These are phyloP conservation scores for Gryllus longicercus DNA, from an alignment of 2,888 invertebrate genomes.

Conservation along the genomic window DNA sequence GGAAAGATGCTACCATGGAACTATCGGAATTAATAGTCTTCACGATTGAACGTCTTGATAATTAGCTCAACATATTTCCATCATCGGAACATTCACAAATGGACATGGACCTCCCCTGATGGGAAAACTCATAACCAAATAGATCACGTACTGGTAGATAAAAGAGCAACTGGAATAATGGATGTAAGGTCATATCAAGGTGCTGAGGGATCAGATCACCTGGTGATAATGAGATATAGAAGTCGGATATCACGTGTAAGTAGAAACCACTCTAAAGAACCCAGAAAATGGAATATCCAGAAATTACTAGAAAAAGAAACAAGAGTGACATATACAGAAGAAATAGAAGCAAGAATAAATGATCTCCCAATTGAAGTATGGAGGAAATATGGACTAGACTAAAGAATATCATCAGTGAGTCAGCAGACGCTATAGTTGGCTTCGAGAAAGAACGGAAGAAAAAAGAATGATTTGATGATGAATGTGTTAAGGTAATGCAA, in stretches of 20 bases:
- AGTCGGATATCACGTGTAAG: not conserved
- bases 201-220: not conserved
- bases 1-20: not conserved
- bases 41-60: conserved; percentile 25
- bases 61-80: conserved; percentile 20
- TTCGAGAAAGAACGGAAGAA: not conserved
- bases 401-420: not conserved
- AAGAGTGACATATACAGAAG: not conserved
- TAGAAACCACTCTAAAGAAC: not conserved
- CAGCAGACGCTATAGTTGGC: not conserved
- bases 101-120: conserved; percentile 30
- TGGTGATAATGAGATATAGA: not conserved
- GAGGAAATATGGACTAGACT: not conserved
- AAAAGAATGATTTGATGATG: not conserved
- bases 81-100: not conserved
- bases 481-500: not conserved
- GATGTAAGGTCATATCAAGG: not conserved
- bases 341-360: not conserved
- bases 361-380: not conserved
- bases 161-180: not conserved
- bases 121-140: conserved; percentile 27
- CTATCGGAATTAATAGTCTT: not conserved
- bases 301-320: not conserved
- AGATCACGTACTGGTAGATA: conserved; percentile 31
- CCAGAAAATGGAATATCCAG: not conserved